Evolutionary conservation across 2,113 vertebrate genomes (phyloP), one percentile per base, ranked within the genome.

Genomic region (Recurvirostra avosetta): DNA sequence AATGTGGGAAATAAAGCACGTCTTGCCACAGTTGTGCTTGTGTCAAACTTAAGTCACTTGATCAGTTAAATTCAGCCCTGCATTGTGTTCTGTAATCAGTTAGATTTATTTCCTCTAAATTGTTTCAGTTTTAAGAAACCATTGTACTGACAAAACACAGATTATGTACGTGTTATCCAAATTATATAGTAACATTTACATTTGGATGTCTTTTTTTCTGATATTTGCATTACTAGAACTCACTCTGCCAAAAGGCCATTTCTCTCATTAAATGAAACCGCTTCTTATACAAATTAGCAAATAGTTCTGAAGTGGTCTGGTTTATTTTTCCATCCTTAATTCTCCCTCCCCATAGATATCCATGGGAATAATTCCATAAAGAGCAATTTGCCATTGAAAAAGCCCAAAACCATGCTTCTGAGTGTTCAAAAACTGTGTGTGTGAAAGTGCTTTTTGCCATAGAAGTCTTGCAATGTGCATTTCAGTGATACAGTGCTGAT

Each of bases 331-430:
- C 16, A 5, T n/a, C 26, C 30, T 81, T 43, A 66, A 45, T 81
- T 87, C n/a, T 66, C 22, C 36, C 5, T 81, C 17, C 56, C 52
- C 15, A 26, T 10, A 45, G 36, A 22, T 61, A 73, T 47, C 36
- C 15, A 34, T 26, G 25, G 14, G 45, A 66, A 12, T 58, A 71
- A 61, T 61, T 75, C 49, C 27, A 30, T 27, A 20, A 47, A 32
- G n/a, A 81, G 9, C 2, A 41, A 52, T 68, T 74, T 77, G 12
- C 9, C 23, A 12, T 8, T 68, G 53, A 27, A 61, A 49, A 83
- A 49, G 25, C 32, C 65, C n/a, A 1, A 45, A 47, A 47, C 2
- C 0, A 0, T 15, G 11, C 8, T 43, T 67, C 26, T 26, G 10
- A 49, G 34, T 41, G 30, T 32, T 34, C 29, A 45, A 45, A 50